phyloP scores from a whole-genome alignment of 1,140 invertebrate genomes.

The Zaprionus taronus region DNA sequence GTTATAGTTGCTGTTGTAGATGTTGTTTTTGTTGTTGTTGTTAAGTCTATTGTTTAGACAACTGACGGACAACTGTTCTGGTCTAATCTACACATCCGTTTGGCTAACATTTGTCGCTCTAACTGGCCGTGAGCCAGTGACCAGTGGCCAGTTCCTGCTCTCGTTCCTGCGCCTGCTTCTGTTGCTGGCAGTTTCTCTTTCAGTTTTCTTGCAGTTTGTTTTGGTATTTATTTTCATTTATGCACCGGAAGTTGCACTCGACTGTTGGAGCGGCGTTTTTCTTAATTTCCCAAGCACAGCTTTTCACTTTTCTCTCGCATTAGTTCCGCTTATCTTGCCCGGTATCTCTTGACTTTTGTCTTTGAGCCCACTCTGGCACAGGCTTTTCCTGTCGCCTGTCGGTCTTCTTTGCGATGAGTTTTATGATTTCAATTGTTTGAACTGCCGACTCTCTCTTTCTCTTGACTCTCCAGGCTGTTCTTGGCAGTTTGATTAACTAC shows the following conservation, averaged over 20 bases:
- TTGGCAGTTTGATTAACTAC: constrained; percentile 65
- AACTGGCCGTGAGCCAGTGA: constrained; percentile 33
- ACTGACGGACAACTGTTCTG: constrained; percentile 58
- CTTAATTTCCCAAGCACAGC: constrained; percentile 67
- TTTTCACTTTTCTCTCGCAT: constrained; percentile 48
- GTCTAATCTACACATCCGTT: constrained; percentile 79
- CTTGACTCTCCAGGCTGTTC: constrained; percentile 29
- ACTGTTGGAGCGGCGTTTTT: constrained; percentile 54
- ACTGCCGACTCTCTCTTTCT: constrained; percentile 53
- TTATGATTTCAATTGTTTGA: constrained; percentile 74
- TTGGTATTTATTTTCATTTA: constrained; percentile 79
- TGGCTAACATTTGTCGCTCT: constrained; percentile 71
- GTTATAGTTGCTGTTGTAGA: constrained; percentile 47
- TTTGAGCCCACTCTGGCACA: constrained; percentile 25
- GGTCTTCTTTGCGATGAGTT: constrained; percentile 44
- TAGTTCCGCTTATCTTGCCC: constrained; percentile 73
- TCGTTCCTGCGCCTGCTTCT: constrained; percentile 26
- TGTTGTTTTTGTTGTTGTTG: constrained; percentile 26
- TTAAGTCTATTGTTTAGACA: constrained; percentile 72
- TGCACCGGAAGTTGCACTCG: constrained; percentile 77
- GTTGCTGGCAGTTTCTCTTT: constrained; percentile 58
- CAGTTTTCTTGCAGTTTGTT: constrained; percentile 40
- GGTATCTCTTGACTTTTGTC: constrained; percentile 43
- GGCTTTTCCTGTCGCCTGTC: constrained; percentile 15
- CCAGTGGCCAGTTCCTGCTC: constrained; percentile 20